Base-by-base conservation (phyloP, 2,888 invertebrate species). In the Nineta flava region DNA sequence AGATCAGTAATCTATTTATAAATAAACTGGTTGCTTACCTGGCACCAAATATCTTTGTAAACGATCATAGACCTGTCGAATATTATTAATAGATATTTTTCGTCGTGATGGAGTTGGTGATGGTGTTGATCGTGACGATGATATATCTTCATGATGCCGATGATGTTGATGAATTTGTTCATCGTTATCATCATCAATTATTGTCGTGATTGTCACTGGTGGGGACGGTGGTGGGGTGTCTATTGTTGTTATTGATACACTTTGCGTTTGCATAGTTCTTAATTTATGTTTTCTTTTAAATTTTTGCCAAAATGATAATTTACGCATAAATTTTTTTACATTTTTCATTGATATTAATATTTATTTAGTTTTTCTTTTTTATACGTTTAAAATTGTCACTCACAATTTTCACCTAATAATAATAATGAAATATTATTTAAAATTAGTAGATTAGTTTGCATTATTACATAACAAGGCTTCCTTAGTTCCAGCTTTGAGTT, bases 61-160 rank as follows among this genome's bases (percentile, higher is more conserved):
- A 34, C 61, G 57, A 51, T 62, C 61, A 48, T 58, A 61, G 40
- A 63, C 60, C 41, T 58, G 57, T 41, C 61, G 55, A 53, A 64
- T 58, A 50, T 56, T 56, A 52, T 47, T 53, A 31, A 55, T 53
- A n/a, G 60, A 60, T 42, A 61, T 55, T 51, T 60, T 62, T 49
- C 62, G 58, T 21, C 57, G 52, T 2, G 57, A 55, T 34, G 53
- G 51, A n/a, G 55, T 51, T 1, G 54, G 75, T 60, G 76, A 68
- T 61, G 85, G 78, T 49, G 76, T 74, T 57, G 77, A 77, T 62
- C 49, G 26, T 10, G 44, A 13, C 7, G 44, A 26, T 21, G 44
- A 21, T 26, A 19, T 17, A 44, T n/a, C 9, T 26, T 26, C 26
- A 26, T 26, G 26, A 6, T 26, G 26, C 26, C 7, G 26, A 26